Base-by-base conservation (phyloP, 1,140 invertebrate genomes). In the Drosophila hydei region DNA sequence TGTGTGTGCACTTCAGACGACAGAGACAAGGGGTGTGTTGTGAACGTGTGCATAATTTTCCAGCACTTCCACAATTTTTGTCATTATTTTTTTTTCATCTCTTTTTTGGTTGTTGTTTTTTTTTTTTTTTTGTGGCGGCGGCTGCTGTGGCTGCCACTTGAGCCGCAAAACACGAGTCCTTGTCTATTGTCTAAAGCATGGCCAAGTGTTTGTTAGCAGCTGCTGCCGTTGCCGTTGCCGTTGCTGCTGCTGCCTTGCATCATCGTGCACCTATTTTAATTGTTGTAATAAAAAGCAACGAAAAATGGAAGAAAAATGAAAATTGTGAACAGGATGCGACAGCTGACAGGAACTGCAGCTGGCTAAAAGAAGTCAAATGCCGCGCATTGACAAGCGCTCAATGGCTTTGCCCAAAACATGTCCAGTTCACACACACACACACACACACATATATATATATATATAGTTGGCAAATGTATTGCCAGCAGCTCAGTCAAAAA, bases 121-220 rank as follows among this genome's bases (percentile, higher is more conserved):
- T 71, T 54, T 76, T 73, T 67, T 75, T 54, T 42, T 14, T 59
- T 59, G 16, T 45, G 40, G 40, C 23, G 18, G 30, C 47, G 30
- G 33, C 30, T 33, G 55, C 74, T 65, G 76, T 48, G 80, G 83
- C 71, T 88, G 83, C 78, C 83, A 87, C 83, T 87, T 87, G 83
- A 87, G 81, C 83, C 75, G 78, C 83, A 81, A 74, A 75, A 71
- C 84, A 88, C 78, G 60, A 89, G 83, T 88, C 78, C 83, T 88
- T 83, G 72, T 88, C 83, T 79, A 89, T 89, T 88, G 83, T 88
- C 83, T 88, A 83, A 83, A 88, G 84, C 83, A 88, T 83, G 84
- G 75, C 83, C 79, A 88, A 88, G 83, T 88, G 83, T 88, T 88
- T 87, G 83, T 87, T 88, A 88, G 77, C 81, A 81, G 80, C 72